phyloP scores from a whole-genome alignment of 2,797 vertebrate genomes.

The Acanthopagrus latus region DNA sequence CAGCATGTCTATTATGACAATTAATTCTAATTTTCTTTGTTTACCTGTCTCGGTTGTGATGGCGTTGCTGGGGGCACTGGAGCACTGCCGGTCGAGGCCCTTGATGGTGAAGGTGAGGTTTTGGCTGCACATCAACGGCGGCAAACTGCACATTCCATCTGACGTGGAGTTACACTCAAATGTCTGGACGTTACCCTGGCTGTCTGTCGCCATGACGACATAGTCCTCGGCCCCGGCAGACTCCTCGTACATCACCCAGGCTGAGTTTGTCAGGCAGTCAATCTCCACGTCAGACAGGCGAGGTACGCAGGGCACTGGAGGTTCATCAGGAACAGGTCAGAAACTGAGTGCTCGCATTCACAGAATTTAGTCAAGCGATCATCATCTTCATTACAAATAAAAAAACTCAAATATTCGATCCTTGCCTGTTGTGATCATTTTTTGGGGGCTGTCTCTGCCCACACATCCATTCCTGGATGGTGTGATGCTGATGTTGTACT shows the following conservation, averaged over 20 bases:
- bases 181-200: constrained; percentile 25
- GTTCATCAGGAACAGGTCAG: not conserved
- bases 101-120: constrained; percentile 78
- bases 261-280: constrained; percentile 82
- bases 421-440: constrained; percentile 78
- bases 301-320: constrained; percentile 83
- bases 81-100: constrained; percentile 76
- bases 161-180: constrained; percentile 72
- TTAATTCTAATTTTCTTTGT: not conserved
- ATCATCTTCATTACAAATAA: not conserved
- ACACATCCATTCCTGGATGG: constrained; percentile 75
- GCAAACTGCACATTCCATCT: constrained; percentile 65
- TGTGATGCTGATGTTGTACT: constrained; percentile 81
- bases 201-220: constrained; percentile 53
- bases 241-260: constrained; percentile 77
- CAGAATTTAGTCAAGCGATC: too few species aligned
- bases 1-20: not conserved
- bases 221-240: constrained; percentile 72
- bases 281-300: constrained; percentile 76
- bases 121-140: constrained; percentile 76
- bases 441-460: constrained; percentile 70
- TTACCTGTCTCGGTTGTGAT: constrained; percentile 80
- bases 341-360: not conserved
- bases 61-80: constrained; percentile 75
- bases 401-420: not conserved